Conservation (phyloP, 2,113 vertebrate genomes). For the Alosa alosa region DNA sequence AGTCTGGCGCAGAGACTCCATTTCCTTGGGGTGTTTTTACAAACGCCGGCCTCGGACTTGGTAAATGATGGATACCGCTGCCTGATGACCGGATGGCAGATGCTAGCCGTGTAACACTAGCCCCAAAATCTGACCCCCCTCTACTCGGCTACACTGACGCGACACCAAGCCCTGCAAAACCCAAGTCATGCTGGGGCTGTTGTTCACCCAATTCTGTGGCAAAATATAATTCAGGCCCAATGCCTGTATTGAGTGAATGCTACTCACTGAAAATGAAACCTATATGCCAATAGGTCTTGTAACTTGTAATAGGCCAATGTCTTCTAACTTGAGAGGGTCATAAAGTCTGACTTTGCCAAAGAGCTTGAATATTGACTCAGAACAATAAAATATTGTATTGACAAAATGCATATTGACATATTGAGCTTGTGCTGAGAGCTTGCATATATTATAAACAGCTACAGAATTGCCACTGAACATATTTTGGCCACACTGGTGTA, state of each 20-base stretch:
- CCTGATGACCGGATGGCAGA: slow-evolving; percentile 79
- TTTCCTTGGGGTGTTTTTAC: slow-evolving; percentile 82
- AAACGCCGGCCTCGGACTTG: slow-evolving; percentile 68
- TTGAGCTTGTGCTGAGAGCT: slow-evolving; percentile 2
- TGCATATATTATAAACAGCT: slow-evolving; percentile 7
- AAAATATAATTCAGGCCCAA: slow-evolving; percentile 20
- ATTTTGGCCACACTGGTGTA: slow-evolving; percentile 7
- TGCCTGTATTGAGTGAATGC: slow-evolving; percentile 5
- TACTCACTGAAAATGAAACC: slow-evolving; percentile 1
- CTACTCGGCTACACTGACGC: slow-evolving; percentile 29
- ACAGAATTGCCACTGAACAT: background rate
- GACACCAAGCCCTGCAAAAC: background rate
- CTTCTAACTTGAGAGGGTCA: background rate
- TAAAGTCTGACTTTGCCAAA: slow-evolving; percentile 14
- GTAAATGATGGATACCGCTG: slow-evolving; percentile 69
- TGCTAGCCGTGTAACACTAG: slow-evolving; percentile 83
- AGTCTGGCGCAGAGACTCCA: slow-evolving; percentile 78
- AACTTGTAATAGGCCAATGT: background rate
- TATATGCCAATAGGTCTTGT: background rate
- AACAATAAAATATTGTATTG: slow-evolving; percentile 17
- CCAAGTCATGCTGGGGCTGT: background rate
- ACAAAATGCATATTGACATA: slow-evolving; percentile 10
- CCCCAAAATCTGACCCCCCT: slow-evolving; percentile 66
- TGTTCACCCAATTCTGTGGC: background rate
- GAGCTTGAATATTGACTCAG: background rate